A percentile compares a stretch with the other conserved stretches of the same genome.
Evolutionary conservation across 2,113 vertebrate species (phyloP).

Genomic region (Eulacestoma nigropectus): DNA sequence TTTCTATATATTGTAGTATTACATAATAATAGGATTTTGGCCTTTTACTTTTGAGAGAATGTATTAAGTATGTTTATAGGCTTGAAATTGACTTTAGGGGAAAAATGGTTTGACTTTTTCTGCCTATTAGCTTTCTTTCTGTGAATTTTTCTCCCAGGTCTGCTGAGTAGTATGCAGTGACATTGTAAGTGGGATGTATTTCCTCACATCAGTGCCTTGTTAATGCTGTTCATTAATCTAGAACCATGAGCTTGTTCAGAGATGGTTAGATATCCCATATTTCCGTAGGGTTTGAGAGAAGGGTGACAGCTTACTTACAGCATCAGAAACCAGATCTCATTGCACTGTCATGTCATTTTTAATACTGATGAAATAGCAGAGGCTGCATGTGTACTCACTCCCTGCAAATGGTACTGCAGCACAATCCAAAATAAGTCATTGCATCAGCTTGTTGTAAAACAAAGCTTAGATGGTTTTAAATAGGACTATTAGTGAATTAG

Average conservation of each 20-base stretch:
- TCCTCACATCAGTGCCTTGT: constrained; percentile 69
- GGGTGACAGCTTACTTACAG: constrained; percentile 67
- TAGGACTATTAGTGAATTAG: not conserved
- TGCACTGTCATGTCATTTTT: constrained; percentile 65
- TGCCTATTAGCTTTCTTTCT: constrained; percentile 23
- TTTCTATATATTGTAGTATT: constrained; percentile 1
- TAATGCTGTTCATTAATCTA: constrained; percentile 76
- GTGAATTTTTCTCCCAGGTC: constrained; percentile 69
- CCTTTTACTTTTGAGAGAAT: not conserved
- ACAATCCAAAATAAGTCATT: not conserved
- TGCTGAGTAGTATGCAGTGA: constrained; percentile 39
- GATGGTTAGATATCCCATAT: constrained; percentile 69
- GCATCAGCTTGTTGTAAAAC: not conserved
- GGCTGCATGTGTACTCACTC: constrained; percentile 13
- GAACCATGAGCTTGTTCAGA: constrained; percentile 69
- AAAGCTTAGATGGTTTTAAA: not conserved
- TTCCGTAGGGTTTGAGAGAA: constrained; percentile 53
- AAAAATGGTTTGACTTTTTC: not conserved
- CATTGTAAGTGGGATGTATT: constrained; percentile 68
- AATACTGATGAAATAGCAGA: constrained; percentile 66
- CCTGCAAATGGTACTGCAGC: not conserved
- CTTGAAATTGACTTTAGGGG: not conserved
- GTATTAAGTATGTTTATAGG: not conserved
- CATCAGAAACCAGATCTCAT: constrained; percentile 55
- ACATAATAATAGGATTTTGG: not conserved